These are phyloP conservation scores for Epinotia ramella DNA, from an alignment of 2,888 invertebrate genomes.

Conservation along the genomic window DNA sequence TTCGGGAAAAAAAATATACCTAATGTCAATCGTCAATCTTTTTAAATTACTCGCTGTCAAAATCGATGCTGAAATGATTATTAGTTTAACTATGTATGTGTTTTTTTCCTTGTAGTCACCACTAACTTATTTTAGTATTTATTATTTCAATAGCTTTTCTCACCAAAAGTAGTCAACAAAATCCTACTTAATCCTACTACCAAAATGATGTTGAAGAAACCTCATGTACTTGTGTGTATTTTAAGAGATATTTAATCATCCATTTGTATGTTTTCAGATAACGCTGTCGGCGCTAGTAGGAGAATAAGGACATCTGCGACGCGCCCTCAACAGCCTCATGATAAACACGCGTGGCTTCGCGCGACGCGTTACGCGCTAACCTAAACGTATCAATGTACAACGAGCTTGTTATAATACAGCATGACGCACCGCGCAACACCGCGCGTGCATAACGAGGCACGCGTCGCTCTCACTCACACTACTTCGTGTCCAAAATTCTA, in stretches of 20 bases:
- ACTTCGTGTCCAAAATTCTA: conserved; percentile 30
- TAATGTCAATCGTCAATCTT: too few relatives aligned
- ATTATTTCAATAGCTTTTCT: too few relatives aligned
- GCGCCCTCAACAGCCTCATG: not conserved
- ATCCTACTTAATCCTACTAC: too few relatives aligned
- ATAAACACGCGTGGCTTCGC: not conserved
- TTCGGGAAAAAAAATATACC: too few relatives aligned
- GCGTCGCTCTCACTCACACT: conserved; percentile 24
- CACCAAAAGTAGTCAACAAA: too few relatives aligned
- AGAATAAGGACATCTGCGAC: conserved; percentile 29
- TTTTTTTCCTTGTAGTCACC: too few relatives aligned
- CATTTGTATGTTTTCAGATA: conserved; percentile 25
- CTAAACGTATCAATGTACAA: not conserved
- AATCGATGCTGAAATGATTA: too few relatives aligned
- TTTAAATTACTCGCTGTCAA: too few relatives aligned
- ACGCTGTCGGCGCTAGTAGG: conserved; percentile 26
- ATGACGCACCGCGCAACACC: too few relatives aligned
- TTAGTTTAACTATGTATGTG: too few relatives aligned
- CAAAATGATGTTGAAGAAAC: not conserved
- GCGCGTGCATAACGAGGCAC: not conserved
- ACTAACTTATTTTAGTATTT: too few relatives aligned
- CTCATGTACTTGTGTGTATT: not conserved
- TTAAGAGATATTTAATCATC: not conserved
- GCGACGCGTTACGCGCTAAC: not conserved
- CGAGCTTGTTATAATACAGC: too few relatives aligned